These are phyloP conservation scores for Illadopsis cleaveri DNA, from an alignment of 2,113 vertebrate species.

Conservation along the genomic window DNA sequence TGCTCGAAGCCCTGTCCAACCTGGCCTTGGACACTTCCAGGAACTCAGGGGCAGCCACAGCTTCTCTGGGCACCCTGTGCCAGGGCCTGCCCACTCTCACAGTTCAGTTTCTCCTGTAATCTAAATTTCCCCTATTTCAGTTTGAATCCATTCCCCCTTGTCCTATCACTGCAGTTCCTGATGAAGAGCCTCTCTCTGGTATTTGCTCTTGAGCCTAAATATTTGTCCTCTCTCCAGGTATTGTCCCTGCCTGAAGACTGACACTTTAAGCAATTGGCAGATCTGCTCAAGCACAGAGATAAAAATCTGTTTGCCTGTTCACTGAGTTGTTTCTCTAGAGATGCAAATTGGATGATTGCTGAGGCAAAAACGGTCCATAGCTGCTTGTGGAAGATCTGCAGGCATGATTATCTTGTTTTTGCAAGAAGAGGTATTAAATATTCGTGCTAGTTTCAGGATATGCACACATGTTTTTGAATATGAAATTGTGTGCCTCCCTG, in stretches of 20 bases:
- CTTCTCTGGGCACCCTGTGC: neutral
- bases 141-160: neutral
- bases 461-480: neutral
- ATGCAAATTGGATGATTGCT: neutral
- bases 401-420: neutral
- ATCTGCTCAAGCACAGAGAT: neutral
- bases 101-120: neutral
- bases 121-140: neutral
- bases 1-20: accelerated
- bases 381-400: neutral
- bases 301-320: neutral
- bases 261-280: neutral
- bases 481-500: neutral
- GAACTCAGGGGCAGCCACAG: neutral
- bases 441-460: neutral
- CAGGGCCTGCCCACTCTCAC: accelerated
- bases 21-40: neutral
- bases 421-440: neutral
- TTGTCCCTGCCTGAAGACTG: neutral
- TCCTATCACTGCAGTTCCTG: neutral
- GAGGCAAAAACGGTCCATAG: neutral
- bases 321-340: neutral
- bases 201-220: neutral
- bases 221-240: neutral
- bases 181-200: neutral